A percentile compares a stretch with the other conserved stretches of the same genome.
Conservation (phyloP, 2,797 vertebrate genomes). For the Schizothorax lantsangensis region DNA sequence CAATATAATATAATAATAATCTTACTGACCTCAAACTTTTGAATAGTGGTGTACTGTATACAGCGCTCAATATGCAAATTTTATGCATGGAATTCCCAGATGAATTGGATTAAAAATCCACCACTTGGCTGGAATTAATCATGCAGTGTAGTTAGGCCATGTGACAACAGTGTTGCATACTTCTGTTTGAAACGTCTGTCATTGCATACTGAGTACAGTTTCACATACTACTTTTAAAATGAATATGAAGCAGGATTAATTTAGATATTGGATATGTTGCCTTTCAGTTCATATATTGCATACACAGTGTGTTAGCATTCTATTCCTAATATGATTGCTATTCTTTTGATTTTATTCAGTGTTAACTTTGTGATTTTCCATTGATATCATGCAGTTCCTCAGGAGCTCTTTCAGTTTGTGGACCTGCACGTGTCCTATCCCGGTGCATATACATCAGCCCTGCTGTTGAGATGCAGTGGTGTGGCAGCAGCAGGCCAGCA, state of each 20-base stretch:
- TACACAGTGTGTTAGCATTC: not conserved
- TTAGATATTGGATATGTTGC: not conserved
- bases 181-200: not conserved
- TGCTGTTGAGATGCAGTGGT: slow-evolving; percentile 29
- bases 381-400: not conserved
- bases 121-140: slow-evolving; percentile 14
- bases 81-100: slow-evolving; percentile 1
- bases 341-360: not conserved
- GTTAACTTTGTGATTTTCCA: not conserved
- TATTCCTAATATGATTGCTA: not conserved
- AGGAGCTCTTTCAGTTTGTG: not conserved
- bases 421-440: not conserved
- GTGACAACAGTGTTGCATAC: not conserved
- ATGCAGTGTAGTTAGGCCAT: not conserved
- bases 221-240: not conserved
- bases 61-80: slow-evolving; percentile 16
- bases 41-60: not conserved
- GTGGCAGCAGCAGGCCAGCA: slow-evolving; percentile 14
- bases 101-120: slow-evolving; percentile 23
- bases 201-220: not conserved
- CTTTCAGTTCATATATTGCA: not conserved
- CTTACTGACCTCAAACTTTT: slow-evolving; percentile 1
- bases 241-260: not conserved
- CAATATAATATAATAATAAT: not conserved
- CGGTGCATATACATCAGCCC: not conserved